Evolutionary conservation across 2,113 vertebrate species (phyloP).

Genomic region (Oceanodroma tethys): DNA sequence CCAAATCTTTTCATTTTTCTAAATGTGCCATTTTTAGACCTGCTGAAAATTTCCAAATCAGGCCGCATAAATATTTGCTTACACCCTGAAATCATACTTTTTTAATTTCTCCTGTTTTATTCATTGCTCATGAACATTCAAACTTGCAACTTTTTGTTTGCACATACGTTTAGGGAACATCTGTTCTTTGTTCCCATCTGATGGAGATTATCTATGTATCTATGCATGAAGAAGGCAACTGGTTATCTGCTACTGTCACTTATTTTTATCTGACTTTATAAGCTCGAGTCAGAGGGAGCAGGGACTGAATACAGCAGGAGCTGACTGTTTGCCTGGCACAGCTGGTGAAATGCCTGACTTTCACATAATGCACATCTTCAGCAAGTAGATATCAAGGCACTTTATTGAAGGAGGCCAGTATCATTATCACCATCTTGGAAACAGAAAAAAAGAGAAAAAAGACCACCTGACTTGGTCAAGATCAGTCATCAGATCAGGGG

Average conservation of each 20-base stretch:
- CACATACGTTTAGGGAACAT: slow-evolving; percentile 48
- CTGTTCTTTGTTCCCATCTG: slow-evolving; percentile 19
- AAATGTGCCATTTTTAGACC: neutral
- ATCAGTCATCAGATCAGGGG: neutral
- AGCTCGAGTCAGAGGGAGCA: neutral
- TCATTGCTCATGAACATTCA: neutral
- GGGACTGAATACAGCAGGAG: neutral
- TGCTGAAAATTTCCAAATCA: neutral
- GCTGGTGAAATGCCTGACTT: neutral
- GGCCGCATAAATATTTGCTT: neutral
- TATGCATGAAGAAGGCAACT: neutral
- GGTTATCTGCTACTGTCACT: neutral
- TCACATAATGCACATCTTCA: neutral
- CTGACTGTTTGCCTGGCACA: neutral
- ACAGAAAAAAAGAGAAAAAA: neutral
- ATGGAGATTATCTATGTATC: neutral
- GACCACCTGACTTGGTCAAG: neutral
- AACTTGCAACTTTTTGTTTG: slow-evolving; percentile 7
- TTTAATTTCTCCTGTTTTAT: neutral
- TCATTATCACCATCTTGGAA: neutral
- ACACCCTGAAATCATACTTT: neutral
- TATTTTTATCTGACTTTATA: neutral
- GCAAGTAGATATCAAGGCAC: neutral
- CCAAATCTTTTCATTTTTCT: neutral
- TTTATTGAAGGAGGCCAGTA: neutral